Conservation (phyloP, 2,113 vertebrate species). For the Crypturellus undulatus region DNA sequence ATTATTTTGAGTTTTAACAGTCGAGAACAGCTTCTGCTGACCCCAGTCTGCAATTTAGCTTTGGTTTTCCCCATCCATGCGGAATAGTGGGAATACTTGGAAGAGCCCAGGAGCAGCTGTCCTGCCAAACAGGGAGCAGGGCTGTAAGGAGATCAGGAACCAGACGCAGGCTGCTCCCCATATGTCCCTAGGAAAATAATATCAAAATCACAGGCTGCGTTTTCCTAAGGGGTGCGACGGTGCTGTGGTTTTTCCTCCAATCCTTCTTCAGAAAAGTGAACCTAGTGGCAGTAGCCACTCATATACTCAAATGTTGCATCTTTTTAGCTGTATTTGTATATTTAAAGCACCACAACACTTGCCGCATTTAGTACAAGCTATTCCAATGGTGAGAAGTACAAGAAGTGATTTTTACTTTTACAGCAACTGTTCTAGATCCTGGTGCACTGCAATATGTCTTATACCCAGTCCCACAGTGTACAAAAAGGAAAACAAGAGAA, state of each 20-base stretch:
- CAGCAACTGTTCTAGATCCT: neutral
- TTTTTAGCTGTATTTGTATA: neutral
- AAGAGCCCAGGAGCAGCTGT: slow-evolving; percentile 70
- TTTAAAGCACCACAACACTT: neutral
- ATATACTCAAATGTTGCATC: neutral
- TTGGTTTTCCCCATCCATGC: slow-evolving; percentile 16
- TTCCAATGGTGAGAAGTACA: neutral
- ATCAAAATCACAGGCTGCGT: slow-evolving; percentile 38
- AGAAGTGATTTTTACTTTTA: neutral
- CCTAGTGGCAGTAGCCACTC: neutral
- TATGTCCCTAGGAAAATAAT: neutral
- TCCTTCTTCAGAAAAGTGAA: neutral
- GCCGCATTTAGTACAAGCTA: neutral
- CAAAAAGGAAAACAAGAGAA: neutral
- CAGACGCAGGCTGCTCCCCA: slow-evolving; percentile 20
- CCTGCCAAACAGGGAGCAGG: slow-evolving; percentile 67
- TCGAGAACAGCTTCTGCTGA: neutral
- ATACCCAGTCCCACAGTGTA: neutral
- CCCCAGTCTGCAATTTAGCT: slow-evolving; percentile 28
- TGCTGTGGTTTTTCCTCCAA: slow-evolving; percentile 24
- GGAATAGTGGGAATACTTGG: slow-evolving; percentile 58
- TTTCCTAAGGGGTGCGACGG: slow-evolving; percentile 39
- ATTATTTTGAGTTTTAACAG: neutral
- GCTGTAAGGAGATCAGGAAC: slow-evolving; percentile 71
- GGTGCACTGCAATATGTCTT: neutral